Evolutionary conservation across 37 sponge, comb jelly and placozoan species (phyloP).

Genomic region (Oopsacas minuta): DNA sequence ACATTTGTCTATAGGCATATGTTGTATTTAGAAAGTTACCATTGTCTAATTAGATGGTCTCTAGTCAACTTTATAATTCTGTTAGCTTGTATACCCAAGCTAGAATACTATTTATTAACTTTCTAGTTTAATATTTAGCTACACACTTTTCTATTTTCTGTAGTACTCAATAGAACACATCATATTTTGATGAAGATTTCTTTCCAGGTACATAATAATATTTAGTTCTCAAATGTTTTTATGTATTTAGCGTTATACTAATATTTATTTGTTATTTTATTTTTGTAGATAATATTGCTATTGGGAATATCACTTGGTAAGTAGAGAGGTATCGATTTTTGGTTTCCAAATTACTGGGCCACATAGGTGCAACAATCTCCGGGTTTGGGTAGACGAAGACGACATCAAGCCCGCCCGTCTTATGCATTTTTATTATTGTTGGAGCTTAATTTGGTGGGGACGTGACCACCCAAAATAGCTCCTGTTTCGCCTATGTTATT

Average conservation of each 20-base stretch:
- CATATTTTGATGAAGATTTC: background rate
- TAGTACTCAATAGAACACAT: background rate
- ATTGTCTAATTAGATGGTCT: too few species aligned
- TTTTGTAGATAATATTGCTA: background rate
- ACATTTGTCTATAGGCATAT: too few species aligned
- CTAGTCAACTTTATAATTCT: too few species aligned
- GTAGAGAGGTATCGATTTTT: background rate
- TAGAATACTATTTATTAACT: background rate
- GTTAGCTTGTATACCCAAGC: too few species aligned
- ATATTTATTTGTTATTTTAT: background rate
- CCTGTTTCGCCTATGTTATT: too few species aligned
- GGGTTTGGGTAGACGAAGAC: too few species aligned
- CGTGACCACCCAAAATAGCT: too few species aligned
- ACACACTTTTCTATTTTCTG: background rate
- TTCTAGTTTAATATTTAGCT: background rate
- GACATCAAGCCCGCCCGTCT: too few species aligned
- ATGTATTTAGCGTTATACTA: background rate
- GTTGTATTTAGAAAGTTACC: too few species aligned
- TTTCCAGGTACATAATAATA: background rate
- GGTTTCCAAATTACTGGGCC: background rate
- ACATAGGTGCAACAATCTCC: too few species aligned
- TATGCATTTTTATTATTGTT: too few species aligned
- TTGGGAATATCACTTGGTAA: conserved; percentile 14
- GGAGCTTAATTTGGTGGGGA: too few species aligned
- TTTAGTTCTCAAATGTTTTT: background rate